Evolutionary conservation across 2,888 invertebrate species (phyloP).

Genomic region (Melinopterus prodromus): DNA sequence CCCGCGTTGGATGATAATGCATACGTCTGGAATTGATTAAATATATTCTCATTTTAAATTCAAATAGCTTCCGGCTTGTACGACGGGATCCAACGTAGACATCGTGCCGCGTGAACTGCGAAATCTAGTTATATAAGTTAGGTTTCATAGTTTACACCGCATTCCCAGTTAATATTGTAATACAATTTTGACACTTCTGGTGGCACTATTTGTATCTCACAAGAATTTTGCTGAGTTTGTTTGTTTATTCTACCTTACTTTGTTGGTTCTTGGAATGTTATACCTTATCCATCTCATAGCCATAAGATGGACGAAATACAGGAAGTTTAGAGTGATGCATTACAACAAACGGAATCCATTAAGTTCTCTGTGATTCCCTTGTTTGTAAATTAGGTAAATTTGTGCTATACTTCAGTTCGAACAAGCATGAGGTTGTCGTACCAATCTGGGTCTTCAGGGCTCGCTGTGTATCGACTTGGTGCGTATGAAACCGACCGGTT

Average conservation of each 20-base stretch:
- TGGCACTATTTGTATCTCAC: background rate
- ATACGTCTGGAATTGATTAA: constrained; percentile 25
- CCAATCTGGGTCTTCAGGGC: background rate
- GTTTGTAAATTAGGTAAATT: background rate
- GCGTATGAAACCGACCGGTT: background rate
- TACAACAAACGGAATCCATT: no score
- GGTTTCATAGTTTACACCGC: background rate
- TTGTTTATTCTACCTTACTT: no score
- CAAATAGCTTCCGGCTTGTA: background rate
- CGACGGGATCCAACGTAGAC: no score
- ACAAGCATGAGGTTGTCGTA: background rate
- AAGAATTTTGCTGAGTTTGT: no score
- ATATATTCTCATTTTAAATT: constrained; percentile 21
- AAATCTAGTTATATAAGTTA: background rate
- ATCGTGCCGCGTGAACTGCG: background rate
- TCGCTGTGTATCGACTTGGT: background rate
- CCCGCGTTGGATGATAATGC: constrained; percentile 13
- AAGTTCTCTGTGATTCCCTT: background rate
- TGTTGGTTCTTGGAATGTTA: no score
- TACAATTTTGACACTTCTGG: background rate
- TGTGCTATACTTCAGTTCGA: background rate
- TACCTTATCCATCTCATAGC: no score
- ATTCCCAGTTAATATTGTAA: background rate
- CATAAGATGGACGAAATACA: no score
- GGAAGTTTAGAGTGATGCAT: no score